Evolutionary conservation across 2,888 invertebrate species (phyloP), one percentile per base, ranked within the genome.

Genomic region (Anthrax anthrax): DNA sequence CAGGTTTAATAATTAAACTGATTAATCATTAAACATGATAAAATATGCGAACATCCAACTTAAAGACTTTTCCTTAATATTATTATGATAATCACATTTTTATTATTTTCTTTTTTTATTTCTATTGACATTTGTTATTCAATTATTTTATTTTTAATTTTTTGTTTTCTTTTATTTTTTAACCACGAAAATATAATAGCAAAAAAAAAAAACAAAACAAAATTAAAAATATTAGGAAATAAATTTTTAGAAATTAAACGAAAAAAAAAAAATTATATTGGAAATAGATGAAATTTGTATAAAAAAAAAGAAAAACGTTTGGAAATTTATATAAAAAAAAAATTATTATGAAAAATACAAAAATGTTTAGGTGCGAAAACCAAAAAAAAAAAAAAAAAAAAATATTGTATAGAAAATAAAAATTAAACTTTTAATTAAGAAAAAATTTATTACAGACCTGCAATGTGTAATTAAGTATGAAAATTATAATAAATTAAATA

Each of bases 211-310:
- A 23, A 23, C 8, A 23, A 23, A 23, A 6, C 8, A 23, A 23
- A 6, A 23, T 23, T 23, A 23, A 23, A 23, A 23, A 23, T 6
- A 23, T 23, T 23, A 23, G 23, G 23, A 23, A 4, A 23, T 6
- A 23, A 23, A 23, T 23, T 4, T 23, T 23, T 23, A 23, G 9
- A 12, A 32, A 32, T 32, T n/a, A 29, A 29, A 29, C 10, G 5
- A 29, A 29, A 29, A 29, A 29, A 3, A 12, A 32, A 32, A 32
- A 32, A 46, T 46, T 40, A 48, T 46, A 47, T 50, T 50, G 48
- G 46, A 45, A 43, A 45, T 48, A 47, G 41, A 39, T 36, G 47
- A 44, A 50, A 47, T 34, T 34, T 34, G 5, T 14, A 34, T 5
- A 34, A 34, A 34, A 10, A 10, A 34, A 34, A 34, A 34, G 6